These are phyloP conservation scores for Scomberomorus guttatus DNA, from an alignment of 2,797 vertebrate genomes.

Conservation along the genomic window DNA sequence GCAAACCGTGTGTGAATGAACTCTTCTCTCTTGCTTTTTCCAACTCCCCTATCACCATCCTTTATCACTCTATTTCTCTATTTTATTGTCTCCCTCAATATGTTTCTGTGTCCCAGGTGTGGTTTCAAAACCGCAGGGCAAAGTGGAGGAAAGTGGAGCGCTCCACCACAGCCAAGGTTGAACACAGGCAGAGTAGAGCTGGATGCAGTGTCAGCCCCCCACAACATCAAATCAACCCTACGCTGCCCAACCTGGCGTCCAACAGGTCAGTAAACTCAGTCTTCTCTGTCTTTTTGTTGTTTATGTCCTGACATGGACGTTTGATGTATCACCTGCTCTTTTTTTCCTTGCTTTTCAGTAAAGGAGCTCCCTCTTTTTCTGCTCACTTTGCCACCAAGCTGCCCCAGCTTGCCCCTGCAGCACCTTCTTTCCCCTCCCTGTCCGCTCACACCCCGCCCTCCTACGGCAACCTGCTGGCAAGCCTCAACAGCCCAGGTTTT, in stretches of 20 bases:
- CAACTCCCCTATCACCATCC: background rate
- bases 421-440: slow-evolving; percentile 60
- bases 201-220: slow-evolving; percentile 43
- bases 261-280: slow-evolving; percentile 60
- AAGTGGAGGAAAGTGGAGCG: slow-evolving; percentile 93
- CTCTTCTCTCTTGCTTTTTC: background rate
- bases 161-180: slow-evolving; percentile 75
- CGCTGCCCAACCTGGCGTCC: slow-evolving; percentile 38
- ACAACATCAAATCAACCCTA: slow-evolving; percentile 48
- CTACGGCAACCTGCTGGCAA: slow-evolving; percentile 74
- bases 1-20: background rate
- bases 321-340: background rate
- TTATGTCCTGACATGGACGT: background rate
- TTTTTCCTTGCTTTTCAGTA: slow-evolving; percentile 39
- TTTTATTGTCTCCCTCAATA: slow-evolving; percentile 3
- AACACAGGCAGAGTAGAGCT: slow-evolving; percentile 49
- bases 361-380: slow-evolving; percentile 40
- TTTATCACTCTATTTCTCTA: background rate
- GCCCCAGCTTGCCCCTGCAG: slow-evolving; percentile 60
- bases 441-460: slow-evolving; percentile 70
- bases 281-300: background rate
- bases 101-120: slow-evolving; percentile 86
- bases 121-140: slow-evolving; percentile 98
- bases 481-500: slow-evolving; percentile 78
- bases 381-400: slow-evolving; percentile 57